Base-by-base conservation (phyloP, 2,888 invertebrate genomes). In the Salpingus planirostris region DNA sequence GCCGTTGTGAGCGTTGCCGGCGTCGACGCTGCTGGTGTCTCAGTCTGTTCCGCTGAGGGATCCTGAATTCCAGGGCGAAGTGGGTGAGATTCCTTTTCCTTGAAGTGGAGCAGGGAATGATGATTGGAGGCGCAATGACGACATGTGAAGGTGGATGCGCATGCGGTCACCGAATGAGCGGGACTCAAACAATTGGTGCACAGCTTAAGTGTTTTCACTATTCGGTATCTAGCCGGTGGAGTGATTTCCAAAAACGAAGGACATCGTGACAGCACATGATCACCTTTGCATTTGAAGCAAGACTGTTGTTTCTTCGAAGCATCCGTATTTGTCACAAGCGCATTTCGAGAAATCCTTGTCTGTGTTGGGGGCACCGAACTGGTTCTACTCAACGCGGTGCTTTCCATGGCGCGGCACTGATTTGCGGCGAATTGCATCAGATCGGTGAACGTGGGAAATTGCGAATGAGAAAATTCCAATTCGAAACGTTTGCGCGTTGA, bases 401-500 rank as follows among this genome's bases (percentile, higher is more conserved):
- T 12, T 25, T 25, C 26, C 12, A 25, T 3, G 4, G 26, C 26
- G 4, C 26, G 26, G 13, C 26, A 25, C 26, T 25, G 26, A 13
- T 25, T 13, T 3, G 13, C 5, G 5, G 13, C 26, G 13, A 25
- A 25, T 7, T 7, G 5, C 11, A 6, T 25, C 5, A 12, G 3
- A n/a, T 25, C 26, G 3, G 11, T 13, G 11, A 25, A 25, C 5
- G 26, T 10, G 13, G 26, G 26, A 25, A 25, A 6, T 3, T 25
- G 6, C 5, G 7, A 3, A 3, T n/a, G 11, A 3, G 26, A 11
- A 13, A 5, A 5, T n/a, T 13, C 5, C 5, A 25, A 3, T 13
- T 25, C 26, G 13, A 25, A 25, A n/a, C 26, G 26, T 13, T 25
- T 25, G 6, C 26, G 26, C 26, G 26, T 25, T 3, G 6, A 3